phyloP scores from a whole-genome alignment of 2,113 vertebrate genomes.

The Sorex fumeus region DNA sequence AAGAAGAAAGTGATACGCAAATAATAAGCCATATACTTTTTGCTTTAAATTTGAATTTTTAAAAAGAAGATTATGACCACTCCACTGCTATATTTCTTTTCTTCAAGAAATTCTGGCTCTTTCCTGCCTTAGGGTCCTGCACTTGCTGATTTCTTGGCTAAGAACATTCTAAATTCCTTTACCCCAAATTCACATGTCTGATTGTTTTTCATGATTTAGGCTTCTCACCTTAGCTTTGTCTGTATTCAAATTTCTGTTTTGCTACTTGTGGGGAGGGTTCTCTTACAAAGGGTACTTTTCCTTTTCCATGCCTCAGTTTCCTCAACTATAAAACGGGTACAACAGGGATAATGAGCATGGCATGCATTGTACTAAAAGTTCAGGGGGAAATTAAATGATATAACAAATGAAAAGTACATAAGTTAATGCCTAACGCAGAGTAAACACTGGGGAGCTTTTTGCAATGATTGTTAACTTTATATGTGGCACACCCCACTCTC shows the following conservation, averaged over 20 bases:
- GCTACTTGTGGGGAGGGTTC: not conserved
- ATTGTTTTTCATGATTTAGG: not conserved
- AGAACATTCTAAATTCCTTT: not conserved
- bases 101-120: not conserved
- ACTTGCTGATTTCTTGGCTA: constrained; percentile 5
- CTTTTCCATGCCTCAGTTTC: not conserved
- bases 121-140: not conserved
- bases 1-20: constrained; percentile 8
- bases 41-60: constrained; percentile 19
- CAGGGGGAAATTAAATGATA: not conserved
- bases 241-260: constrained; percentile 3
- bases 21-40: not conserved
- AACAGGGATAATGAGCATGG: not conserved
- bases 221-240: not conserved
- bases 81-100: not conserved
- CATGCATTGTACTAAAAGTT: not conserved
- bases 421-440: not conserved
- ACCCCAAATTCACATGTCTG: not conserved
- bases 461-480: not conserved
- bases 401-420: not conserved
- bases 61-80: not conserved
- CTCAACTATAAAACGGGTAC: not conserved
- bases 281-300: not conserved
- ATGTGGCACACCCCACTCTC: not conserved
- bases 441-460: not conserved